Evolutionary conservation across 2,888 invertebrate genomes (phyloP).

Genomic region (Heliconius ethilla): DNA sequence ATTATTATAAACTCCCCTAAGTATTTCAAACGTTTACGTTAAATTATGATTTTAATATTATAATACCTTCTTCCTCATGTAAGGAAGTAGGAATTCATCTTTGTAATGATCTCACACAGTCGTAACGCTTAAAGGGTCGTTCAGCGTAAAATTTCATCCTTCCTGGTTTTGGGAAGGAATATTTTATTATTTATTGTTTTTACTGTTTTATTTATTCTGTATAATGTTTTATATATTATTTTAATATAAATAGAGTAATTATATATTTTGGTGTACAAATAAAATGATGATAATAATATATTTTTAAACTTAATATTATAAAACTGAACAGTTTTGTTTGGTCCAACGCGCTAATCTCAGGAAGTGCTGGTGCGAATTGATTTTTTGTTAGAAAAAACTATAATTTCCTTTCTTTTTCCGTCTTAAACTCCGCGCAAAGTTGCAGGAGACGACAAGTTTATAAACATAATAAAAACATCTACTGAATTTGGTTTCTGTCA

Average conservation of each 20-base stretch:
- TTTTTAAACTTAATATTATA: not conserved
- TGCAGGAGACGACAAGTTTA: no score
- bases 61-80: not conserved
- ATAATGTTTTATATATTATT: no score
- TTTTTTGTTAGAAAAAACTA: no score
- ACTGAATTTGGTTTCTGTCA: not conserved
- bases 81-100: not conserved
- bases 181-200: not conserved
- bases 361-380: not conserved
- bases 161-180: not conserved
- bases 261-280: no score
- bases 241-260: no score
- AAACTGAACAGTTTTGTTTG: not conserved
- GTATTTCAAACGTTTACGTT: not conserved
- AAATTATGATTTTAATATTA: not conserved
- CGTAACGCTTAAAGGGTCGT: conserved; percentile 5
- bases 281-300: not conserved
- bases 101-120: conserved; percentile 12
- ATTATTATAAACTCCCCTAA: not conserved
- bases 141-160: conserved; percentile 7
- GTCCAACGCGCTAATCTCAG: no score
- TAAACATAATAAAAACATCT: not conserved
- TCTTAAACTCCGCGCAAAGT: no score
- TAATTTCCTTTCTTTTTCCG: no score
- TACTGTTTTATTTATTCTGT: not conserved